Evolutionary conservation across 2,888 invertebrate genomes (phyloP).

Genomic region (Tipula unca): DNA sequence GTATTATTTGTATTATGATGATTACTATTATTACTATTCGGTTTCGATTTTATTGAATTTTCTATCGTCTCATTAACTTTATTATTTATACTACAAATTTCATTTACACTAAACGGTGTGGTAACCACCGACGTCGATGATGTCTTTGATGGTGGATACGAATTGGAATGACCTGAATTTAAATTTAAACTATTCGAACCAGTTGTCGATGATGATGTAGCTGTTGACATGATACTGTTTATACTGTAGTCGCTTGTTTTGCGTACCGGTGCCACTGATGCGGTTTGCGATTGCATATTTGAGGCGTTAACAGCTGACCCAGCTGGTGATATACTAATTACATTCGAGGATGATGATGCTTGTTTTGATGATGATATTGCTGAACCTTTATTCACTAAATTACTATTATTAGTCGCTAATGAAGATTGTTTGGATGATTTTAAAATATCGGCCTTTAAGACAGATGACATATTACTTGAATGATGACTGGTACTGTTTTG

Average conservation of each 20-base stretch:
- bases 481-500: neutral
- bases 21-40: neutral
- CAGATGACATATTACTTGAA: neutral
- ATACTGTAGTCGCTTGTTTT: conserved; percentile 36
- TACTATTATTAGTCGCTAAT: neutral
- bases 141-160: neutral
- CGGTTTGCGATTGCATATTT: conserved; percentile 31
- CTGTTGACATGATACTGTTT: conserved; percentile 32
- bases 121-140: neutral
- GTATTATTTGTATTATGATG: neutral
- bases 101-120: conserved; percentile 17
- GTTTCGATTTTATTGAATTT: conserved; percentile 9
- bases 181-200: conserved; percentile 19
- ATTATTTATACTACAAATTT: conserved; percentile 1
- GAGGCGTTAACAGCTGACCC: conserved; percentile 31
- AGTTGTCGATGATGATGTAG: conserved; percentile 21
- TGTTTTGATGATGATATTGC: neutral
- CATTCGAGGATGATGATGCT: conserved; percentile 14
- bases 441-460: neutral
- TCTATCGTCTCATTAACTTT: neutral
- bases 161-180: conserved; percentile 17
- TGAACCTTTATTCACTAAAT: neutral
- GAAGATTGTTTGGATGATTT: neutral
- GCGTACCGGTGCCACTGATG: conserved; percentile 9
- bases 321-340: conserved; percentile 26